A percentile compares a stretch with the other conserved stretches of the same genome.
Evolutionary conservation across 2,888 invertebrate genomes (phyloP).

Genomic region (Operophtera brumata): DNA sequence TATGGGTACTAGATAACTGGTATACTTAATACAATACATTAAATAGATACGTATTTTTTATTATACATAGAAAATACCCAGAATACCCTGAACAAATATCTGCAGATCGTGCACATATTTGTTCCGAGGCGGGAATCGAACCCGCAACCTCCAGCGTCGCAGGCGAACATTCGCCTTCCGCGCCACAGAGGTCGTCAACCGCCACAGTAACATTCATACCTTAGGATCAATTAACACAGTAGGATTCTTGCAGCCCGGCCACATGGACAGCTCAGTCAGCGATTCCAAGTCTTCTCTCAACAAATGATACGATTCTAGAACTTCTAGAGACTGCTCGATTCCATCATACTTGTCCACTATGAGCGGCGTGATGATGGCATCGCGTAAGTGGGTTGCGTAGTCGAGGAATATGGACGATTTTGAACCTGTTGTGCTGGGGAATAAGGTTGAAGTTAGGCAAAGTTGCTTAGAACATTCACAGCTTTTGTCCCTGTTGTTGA

Average conservation of each 20-base stretch:
- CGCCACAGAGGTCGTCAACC: too few species aligned
- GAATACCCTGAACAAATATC: too few species aligned
- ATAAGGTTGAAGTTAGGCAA: conserved; percentile 33
- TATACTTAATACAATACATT: too few species aligned
- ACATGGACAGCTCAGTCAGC: conserved; percentile 90
- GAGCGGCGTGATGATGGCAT: conserved; percentile 89
- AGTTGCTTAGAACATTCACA: not conserved
- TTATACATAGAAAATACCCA: too few species aligned
- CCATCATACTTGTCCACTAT: conserved; percentile 85
- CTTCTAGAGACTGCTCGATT: conserved; percentile 84
- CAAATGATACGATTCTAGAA: conserved; percentile 92
- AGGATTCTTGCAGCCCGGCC: conserved; percentile 90
- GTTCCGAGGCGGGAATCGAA: too few species aligned
- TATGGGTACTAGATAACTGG: too few species aligned
- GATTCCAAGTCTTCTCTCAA: conserved; percentile 95
- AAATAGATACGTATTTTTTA: too few species aligned
- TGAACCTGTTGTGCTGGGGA: conserved; percentile 86
- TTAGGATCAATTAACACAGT: conserved; percentile 88
- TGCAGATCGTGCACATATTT: too few species aligned
- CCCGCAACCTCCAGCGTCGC: too few species aligned
- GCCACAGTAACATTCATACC: conserved; percentile 49
- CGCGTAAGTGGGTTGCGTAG: conserved; percentile 89
- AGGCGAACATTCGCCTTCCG: too few species aligned
- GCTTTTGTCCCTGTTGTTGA: too few species aligned
- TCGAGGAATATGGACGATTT: conserved; percentile 92